A percentile compares a stretch with the other conserved stretches of the same genome.
phyloP scores from a whole-genome alignment of 2,113 vertebrate genomes.

The Gymnarchus niloticus region DNA sequence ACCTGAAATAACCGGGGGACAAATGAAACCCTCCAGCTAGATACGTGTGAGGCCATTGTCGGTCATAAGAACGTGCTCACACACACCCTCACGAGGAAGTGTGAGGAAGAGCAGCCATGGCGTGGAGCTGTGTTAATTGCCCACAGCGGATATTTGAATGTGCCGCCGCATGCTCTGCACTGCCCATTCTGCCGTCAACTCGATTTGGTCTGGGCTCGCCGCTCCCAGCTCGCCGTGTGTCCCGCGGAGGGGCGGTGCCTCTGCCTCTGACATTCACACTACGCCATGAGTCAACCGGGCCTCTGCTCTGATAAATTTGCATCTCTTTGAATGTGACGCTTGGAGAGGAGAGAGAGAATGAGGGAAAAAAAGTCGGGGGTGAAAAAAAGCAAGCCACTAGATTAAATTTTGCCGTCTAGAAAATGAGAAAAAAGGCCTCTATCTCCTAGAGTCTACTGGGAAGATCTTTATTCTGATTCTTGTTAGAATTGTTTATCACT shows the following conservation, averaged over 20 bases:
- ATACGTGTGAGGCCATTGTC: neutral
- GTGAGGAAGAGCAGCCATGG: neutral
- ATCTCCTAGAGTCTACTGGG: constrained; percentile 97
- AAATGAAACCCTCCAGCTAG: neutral
- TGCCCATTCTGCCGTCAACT: neutral
- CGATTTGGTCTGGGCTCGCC: constrained; percentile 18
- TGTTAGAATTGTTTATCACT: constrained; percentile 99
- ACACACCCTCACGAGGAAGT: neutral
- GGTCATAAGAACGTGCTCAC: no score
- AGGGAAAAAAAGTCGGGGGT: constrained; percentile 4
- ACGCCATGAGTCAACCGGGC: constrained; percentile 82
- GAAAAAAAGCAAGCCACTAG: constrained; percentile 73
- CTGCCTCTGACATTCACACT: constrained; percentile 84
- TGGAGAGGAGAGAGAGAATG: constrained; percentile 45
- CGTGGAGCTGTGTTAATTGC: neutral
- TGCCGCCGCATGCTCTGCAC: neutral
- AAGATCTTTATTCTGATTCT: constrained; percentile 99
- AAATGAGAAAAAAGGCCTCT: constrained; percentile 98
- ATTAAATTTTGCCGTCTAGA: constrained; percentile 99
- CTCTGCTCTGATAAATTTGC: constrained; percentile 89
- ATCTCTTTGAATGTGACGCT: constrained; percentile 97
- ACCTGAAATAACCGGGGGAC: neutral
- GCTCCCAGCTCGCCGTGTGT: constrained; percentile 51
- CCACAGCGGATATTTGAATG: neutral
- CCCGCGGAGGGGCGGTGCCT: constrained; percentile 60